phyloP scores from a whole-genome alignment of 2,888 invertebrate species.

The Mimumesa dahlbomi region DNA sequence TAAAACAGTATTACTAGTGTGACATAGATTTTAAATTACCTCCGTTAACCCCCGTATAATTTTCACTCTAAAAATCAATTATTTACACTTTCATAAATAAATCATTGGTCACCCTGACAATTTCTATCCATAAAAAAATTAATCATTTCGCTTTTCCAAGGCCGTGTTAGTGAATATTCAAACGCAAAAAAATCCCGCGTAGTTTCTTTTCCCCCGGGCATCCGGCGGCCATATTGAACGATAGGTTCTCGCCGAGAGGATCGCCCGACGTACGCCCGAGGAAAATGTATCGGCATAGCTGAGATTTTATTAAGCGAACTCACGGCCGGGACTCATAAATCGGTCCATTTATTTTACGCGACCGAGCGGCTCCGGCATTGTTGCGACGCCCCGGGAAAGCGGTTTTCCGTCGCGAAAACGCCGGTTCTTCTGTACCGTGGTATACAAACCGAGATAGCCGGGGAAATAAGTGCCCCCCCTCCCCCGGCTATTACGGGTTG shows the following conservation, averaged over 20 bases:
- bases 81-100: too few species aligned
- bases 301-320: constrained; percentile 70
- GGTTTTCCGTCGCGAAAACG: constrained; percentile 33
- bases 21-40: too few species aligned
- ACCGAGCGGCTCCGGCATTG: constrained; percentile 50
- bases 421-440: constrained; percentile 8
- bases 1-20: too few species aligned
- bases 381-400: constrained; percentile 43
- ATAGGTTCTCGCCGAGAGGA: neutral
- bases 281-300: constrained; percentile 65
- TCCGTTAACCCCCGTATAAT: too few species aligned
- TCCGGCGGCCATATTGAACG: neutral
- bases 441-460: constrained; percentile 12
- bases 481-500: constrained; percentile 44
- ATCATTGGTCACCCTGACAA: too few species aligned
- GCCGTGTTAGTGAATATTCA: too few species aligned
- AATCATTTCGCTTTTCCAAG: too few species aligned
- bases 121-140: too few species aligned
- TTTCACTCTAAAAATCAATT: too few species aligned
- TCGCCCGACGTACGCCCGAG: constrained; percentile 5
- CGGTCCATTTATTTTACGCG: constrained; percentile 74
- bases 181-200: too few species aligned
- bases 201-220: neutral
- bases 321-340: constrained; percentile 63
- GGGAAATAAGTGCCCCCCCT: constrained; percentile 29